Evolutionary conservation across 1,140 invertebrate genomes (phyloP), one percentile per base, ranked within the genome.

Genomic region (Ganaspis sp.): DNA sequence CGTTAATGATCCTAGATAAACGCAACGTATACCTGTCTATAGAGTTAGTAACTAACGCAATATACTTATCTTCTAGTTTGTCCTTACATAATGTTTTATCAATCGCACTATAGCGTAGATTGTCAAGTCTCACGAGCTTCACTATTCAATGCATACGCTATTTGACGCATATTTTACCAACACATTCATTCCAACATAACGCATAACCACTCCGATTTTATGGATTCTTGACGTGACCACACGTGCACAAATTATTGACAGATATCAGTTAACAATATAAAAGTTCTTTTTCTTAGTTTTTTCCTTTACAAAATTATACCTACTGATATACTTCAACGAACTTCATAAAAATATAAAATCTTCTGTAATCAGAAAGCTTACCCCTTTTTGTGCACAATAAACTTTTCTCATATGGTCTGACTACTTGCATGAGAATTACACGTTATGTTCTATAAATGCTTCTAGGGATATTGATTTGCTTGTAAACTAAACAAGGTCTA

Each of bases 151-250:
- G 76, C 78, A 34, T 76, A 45, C 76, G 11, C 45, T 80, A 81
- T 81, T 77, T 81, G 82, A 83, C 79, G 82, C 80, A 80, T 79
- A 80, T 81, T 49, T n/a, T 80, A 83, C 80, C 64, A 78, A 74
- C 74, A 81, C 76, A 81, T 74, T 70, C 75, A 80, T 75, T 76
- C 73, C 73, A 69, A 26, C 74, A 74, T 75, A 74, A 77, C 76
- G 81, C 79, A 75, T 79, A 79, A 26, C 58, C 15, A 64, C 58
- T 64, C 29, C 77, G 81, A 80, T 80, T 5, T 45, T 75, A 81
- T 83, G 75, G 80, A 83, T 83, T 78, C 21, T 26, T 69, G 23
- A 49, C 9, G 58, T 38, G 37, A 69, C 38, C 64, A 45, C 73
- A 69, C 42, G 58, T 73, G 54, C 29, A 42, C 72, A 49, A 72